Percentiles rank a stretch among this genome's conserved stretches.
Evolutionary conservation across 2,113 vertebrate genomes (phyloP).

Genomic region (Bos taurus): DNA sequence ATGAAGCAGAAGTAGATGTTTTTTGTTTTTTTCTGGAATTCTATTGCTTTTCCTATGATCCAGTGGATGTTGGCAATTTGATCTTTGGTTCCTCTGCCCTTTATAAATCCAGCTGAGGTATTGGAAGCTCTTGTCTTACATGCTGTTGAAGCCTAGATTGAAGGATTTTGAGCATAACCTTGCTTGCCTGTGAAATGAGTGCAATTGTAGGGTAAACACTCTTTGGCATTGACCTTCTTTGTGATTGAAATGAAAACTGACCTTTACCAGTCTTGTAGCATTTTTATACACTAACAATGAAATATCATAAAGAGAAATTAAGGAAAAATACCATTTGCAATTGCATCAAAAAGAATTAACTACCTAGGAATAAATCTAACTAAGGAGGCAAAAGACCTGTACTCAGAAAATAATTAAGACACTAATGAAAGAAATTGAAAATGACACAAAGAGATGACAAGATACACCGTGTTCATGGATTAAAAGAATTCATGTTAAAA

Average conservation of each 20-base stretch:
- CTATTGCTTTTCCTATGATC: neutral
- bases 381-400: neutral
- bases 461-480: neutral
- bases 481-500: neutral
- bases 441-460: neutral
- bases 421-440: neutral
- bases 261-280: neutral
- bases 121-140: neutral
- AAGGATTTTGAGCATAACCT: neutral
- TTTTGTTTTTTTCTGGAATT: neutral
- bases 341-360: neutral
- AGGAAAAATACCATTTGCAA: neutral
- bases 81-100: neutral
- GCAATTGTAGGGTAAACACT: neutral
- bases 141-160: neutral
- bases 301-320: neutral
- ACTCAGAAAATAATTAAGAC: neutral
- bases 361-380: neutral
- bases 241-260: neutral
- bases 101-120: neutral
- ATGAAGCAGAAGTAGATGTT: neutral
- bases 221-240: neutral
- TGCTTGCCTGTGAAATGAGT: neutral
- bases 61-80: neutral
- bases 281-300: neutral